Conservation (phyloP, 2,113 vertebrate species). For the Hystrix brachyura region DNA sequence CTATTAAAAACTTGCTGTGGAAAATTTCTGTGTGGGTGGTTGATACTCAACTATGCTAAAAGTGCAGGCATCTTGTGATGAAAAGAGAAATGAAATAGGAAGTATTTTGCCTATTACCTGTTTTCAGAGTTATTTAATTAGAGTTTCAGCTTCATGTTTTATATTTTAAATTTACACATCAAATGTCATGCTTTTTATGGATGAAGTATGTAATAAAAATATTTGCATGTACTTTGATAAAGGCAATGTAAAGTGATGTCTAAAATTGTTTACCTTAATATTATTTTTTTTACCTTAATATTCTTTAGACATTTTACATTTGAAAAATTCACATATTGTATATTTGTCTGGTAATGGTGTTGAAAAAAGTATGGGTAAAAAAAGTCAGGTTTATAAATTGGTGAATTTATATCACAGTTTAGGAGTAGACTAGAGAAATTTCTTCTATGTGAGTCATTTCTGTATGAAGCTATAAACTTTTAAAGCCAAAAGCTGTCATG, state of each 20-base stretch:
- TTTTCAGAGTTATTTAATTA: background rate
- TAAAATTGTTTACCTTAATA: background rate
- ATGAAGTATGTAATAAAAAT: background rate
- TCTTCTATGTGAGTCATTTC: constrained; percentile 76
- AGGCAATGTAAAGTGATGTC: background rate
- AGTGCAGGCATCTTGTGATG: background rate
- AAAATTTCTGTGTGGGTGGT: background rate
- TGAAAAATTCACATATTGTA: background rate
- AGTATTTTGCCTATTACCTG: background rate
- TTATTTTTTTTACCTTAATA: background rate
- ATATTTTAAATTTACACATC: background rate
- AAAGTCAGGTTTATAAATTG: constrained; percentile 48
- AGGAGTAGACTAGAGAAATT: constrained; percentile 66
- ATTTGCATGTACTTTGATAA: background rate
- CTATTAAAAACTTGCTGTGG: background rate
- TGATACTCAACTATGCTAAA: background rate
- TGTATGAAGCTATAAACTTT: constrained; percentile 76
- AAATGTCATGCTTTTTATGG: background rate
- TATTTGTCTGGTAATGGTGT: background rate
- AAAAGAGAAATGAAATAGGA: background rate
- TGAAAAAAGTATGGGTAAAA: background rate
- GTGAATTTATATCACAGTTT: constrained; percentile 57
- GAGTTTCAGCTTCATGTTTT: constrained; percentile 10
- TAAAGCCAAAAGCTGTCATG: constrained; percentile 78
- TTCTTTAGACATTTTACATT: background rate